Base-by-base conservation (phyloP, 2,113 vertebrate genomes). In the Stomatorhinus ivindoensis region DNA sequence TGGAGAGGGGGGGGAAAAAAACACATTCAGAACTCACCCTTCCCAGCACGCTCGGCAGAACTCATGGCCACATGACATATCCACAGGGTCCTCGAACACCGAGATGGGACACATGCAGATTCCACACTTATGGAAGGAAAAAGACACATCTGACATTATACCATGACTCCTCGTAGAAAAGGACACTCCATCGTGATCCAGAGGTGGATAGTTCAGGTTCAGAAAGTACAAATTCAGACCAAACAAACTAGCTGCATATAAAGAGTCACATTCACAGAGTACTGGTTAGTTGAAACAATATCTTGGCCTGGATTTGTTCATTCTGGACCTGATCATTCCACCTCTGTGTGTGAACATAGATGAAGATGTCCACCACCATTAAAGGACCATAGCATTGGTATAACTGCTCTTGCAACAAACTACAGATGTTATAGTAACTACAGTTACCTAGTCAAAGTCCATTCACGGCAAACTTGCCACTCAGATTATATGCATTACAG, bases 11-110 rank as follows among this genome's bases (percentile, higher is more conserved):
- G 8, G 3, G 1, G 42, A 11, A 58, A 86, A 76, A 58, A 19
- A 88, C 8, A 4, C 42, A 84, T 90, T 21, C 53, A 10, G 21
- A 90, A 96, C 97, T 96, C 92, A 99, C 98, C 97, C 97, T 95
- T 99, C 98, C 98, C 98, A 99, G 94, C 98, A 99, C 86, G 94
- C 95, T 96, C 98, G 96, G 95, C 98, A 99, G 93, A 99, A 99
- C 91, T 98, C 97, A 88, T 99, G 98, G 91, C 97, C 97, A 95
- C 98, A 99, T 87, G 98, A 96, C 95, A 99, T 97, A 92, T 99
- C 97, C 93, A 99, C 97, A 13, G 98, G 97, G 91, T 98, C 98
- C 95, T 99, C 98, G 93, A 99, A 99, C 82, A 98, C 93, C 82
- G 97, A 97, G 95, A 98, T 97, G 94, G 95, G 96, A 95, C 97